Conservation (phyloP, 2,797 vertebrate species). For the Lithobates pipiens region DNA sequence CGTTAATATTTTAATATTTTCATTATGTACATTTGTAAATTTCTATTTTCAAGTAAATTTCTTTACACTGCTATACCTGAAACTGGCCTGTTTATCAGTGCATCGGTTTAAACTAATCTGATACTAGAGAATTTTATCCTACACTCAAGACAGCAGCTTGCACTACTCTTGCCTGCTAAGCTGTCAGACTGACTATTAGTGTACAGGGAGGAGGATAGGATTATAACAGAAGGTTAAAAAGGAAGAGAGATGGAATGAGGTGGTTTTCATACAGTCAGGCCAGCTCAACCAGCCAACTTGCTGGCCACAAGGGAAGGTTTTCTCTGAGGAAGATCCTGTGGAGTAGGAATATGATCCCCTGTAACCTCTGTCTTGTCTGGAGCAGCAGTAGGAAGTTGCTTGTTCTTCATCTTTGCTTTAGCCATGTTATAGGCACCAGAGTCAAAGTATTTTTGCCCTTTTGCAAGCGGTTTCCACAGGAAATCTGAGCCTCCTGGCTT, state of each 20-base stretch:
- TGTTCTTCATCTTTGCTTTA: conserved; percentile 98
- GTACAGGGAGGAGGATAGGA: conserved; percentile 73
- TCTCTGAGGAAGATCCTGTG: conserved; percentile 96
- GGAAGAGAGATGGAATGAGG: conserved; percentile 74
- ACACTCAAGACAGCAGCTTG: conserved; percentile 78
- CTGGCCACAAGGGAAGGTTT: conserved; percentile 97
- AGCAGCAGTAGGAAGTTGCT: conserved; percentile 90
- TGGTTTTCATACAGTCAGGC: conserved; percentile 76
- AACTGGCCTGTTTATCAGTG: conserved; percentile 75
- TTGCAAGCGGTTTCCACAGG: conserved; percentile 95
- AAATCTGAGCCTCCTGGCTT: conserved; percentile 97
- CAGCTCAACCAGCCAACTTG: conserved; percentile 93
- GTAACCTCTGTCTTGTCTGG: conserved; percentile 96
- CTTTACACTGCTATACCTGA: conserved; percentile 75
- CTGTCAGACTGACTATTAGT: conserved; percentile 82
- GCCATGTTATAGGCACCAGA: conserved; percentile 99
- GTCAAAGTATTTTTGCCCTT: conserved; percentile 99
- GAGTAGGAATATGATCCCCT: conserved; percentile 98
- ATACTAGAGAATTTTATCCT: conserved; percentile 72
- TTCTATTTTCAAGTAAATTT: conserved; percentile 76
- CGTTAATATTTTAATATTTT: too few relatives aligned
- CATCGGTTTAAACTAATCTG: conserved; percentile 75
- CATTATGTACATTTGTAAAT: conserved; percentile 82
- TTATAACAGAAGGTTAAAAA: conserved; percentile 61
- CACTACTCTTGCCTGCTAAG: conserved; percentile 78